A percentile compares a stretch with the other conserved stretches of the same genome.
Evolutionary conservation across 2,888 invertebrate genomes (phyloP).

Genomic region (Drosophila fungiperda): DNA sequence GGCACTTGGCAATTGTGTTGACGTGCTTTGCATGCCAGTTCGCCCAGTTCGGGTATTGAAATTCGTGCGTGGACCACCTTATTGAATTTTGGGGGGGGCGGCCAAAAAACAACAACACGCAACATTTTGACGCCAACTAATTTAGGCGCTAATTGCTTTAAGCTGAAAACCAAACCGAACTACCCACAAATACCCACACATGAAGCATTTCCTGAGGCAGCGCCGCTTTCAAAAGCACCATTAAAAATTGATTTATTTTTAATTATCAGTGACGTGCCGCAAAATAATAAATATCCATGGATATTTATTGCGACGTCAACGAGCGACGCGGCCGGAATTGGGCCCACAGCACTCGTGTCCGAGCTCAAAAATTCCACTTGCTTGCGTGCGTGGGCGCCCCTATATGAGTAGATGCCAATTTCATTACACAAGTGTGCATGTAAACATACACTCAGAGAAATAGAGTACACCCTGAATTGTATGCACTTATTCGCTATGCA

Average conservation of each 20-base stretch:
- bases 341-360: constrained; percentile 48
- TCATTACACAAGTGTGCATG: constrained; percentile 4
- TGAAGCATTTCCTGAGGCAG: constrained; percentile 20
- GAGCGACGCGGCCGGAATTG: constrained; percentile 60
- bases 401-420: constrained; percentile 9
- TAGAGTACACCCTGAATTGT: too few relatives aligned
- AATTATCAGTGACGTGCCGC: constrained; percentile 83
- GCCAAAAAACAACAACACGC: constrained; percentile 51
- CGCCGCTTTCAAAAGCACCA: constrained; percentile 51
- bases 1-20: constrained; percentile 50
- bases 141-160: constrained; percentile 69
- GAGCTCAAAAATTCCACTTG: constrained; percentile 27
- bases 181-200: constrained; percentile 18
- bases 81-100: constrained; percentile 51
- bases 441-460: not conserved
- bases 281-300: constrained; percentile 81
- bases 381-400: constrained; percentile 47
- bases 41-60: constrained; percentile 46
- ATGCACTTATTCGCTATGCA: not conserved
- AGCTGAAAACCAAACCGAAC: constrained; percentile 36
- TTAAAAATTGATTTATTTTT: constrained; percentile 83
- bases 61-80: constrained; percentile 38
- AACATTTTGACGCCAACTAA: constrained; percentile 63
- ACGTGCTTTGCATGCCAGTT: constrained; percentile 67
- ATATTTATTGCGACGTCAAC: constrained; percentile 80